phyloP scores from a whole-genome alignment of 1,140 invertebrate species.

The Aradophagus sp. region DNA sequence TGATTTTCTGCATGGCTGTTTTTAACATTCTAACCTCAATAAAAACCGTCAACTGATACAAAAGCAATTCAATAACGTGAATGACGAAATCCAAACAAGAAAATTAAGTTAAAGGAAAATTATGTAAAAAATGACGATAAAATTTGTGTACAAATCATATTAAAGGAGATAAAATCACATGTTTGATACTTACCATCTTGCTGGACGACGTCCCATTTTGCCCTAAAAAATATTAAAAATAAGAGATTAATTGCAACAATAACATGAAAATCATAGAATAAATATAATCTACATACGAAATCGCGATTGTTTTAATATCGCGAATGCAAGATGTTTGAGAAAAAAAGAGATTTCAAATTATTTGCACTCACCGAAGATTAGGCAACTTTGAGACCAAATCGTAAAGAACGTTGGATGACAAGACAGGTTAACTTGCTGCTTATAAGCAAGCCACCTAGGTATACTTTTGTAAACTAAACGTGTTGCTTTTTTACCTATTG shows the following conservation, averaged over 20 bases:
- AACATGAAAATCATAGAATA: conserved; percentile 18
- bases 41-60: too few species aligned
- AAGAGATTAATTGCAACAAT: conserved; percentile 16
- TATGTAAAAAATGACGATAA: too few species aligned
- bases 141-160: neutral
- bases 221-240: conserved; percentile 57
- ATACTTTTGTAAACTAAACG: too few species aligned
- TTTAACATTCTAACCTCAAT: too few species aligned
- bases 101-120: too few species aligned
- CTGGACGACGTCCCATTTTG: conserved; percentile 83
- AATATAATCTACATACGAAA: neutral
- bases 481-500: too few species aligned
- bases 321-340: neutral
- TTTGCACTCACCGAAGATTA: neutral
- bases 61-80: too few species aligned
- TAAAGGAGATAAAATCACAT: neutral
- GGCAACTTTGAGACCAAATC: neutral
- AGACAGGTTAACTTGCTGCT: too few species aligned
- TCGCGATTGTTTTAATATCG: neutral
- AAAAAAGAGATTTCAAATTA: conserved; percentile 5
- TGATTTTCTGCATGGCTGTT: too few species aligned
- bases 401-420: too few species aligned
- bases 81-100: too few species aligned
- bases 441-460: too few species aligned
- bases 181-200: conserved; percentile 79